Conservation (phyloP, 1,140 invertebrate species). For the Notospermus geniculatus region DNA sequence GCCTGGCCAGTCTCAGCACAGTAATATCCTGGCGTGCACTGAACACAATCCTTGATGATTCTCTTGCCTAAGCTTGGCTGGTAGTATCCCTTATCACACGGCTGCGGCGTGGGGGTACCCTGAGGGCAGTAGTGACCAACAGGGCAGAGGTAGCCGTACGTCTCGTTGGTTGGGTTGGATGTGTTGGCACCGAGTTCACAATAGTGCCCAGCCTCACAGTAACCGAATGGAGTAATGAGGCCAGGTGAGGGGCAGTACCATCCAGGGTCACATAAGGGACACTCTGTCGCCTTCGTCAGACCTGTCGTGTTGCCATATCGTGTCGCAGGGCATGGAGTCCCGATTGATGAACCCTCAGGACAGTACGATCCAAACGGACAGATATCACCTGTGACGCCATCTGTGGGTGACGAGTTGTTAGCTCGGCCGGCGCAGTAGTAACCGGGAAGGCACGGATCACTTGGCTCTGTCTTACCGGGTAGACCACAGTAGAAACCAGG, state of each 20-base stretch:
- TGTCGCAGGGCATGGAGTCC: background rate
- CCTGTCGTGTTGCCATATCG: slow-evolving; percentile 11
- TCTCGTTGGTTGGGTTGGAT: slow-evolving; percentile 32
- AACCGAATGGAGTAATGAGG: slow-evolving; percentile 25
- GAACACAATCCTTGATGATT: slow-evolving; percentile 27
- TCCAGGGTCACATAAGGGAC: slow-evolving; percentile 42
- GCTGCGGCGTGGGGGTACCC: slow-evolving; percentile 39
- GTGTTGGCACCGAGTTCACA: slow-evolving; percentile 40
- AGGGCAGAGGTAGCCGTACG: slow-evolving; percentile 44
- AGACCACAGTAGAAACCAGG: slow-evolving; percentile 19
- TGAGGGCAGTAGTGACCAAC: slow-evolving; percentile 37
- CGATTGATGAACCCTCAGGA: slow-evolving; percentile 18
- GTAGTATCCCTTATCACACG: slow-evolving; percentile 44
- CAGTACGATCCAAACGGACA: slow-evolving; percentile 12
- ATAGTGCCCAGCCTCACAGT: slow-evolving; percentile 45
- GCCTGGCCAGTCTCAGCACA: slow-evolving; percentile 35
- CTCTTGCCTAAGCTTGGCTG: slow-evolving; percentile 35
- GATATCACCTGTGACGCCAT: slow-evolving; percentile 8
- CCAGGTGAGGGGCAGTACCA: slow-evolving; percentile 42
- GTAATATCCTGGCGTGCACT: slow-evolving; percentile 38
- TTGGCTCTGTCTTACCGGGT: slow-evolving; percentile 18
- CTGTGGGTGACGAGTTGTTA: slow-evolving; percentile 2
- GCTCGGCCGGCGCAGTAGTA: slow-evolving; percentile 17
- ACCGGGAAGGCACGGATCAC: slow-evolving; percentile 16
- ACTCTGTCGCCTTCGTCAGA: slow-evolving; percentile 23